Base-by-base conservation (phyloP, 2,888 invertebrate genomes). In the Orthosia cruda region DNA sequence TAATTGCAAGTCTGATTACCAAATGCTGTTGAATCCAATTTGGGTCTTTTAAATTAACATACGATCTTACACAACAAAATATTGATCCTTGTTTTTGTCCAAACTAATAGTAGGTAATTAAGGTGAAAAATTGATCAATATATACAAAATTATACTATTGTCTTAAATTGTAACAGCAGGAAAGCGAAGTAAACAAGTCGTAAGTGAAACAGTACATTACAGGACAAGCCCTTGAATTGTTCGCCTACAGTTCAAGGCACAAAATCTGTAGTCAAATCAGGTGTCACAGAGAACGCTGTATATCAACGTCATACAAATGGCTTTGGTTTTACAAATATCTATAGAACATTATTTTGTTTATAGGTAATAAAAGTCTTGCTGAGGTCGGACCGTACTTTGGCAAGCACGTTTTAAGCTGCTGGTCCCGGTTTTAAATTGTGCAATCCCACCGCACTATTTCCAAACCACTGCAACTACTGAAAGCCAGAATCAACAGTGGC, bases 201-300 rank as follows among this genome's bases (percentile, higher is more conserved):
- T 74, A 58, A 23, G n/a, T 65, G 47, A 40, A 40, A 40, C 13
- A 20, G 20, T 45, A 3, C 49, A 75, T 63, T 69, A 75, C 81
- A 76, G 76, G 52, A 69, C 40, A 75, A 80, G 81, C 76, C 81
- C 81, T 80, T 80, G 79, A 66, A 66, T 65, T 20, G 81, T 18
- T 50, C 54, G 67, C 0, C n/a, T 50, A 55, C 71, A 67, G 70
- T 83, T 80, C 80, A 80, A 81, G 83, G 66, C 26, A 59, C 0
- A 1, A 26, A 13, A 58, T 80, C 62, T 58, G 81, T 76, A 80
- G 61, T 80, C 79, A 45, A 63, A 45, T 23, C 79, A 80, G 62
- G 81, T 61, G 32, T 47, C 12, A 59, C 54, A 5, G 58, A 64
- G 71, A 59, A 49, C 63, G 18, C 49, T 13, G 59, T 77, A 49